Base-by-base conservation (phyloP, 1,140 invertebrate species). In the Pachyrhynchus sulphureomaculatus region DNA sequence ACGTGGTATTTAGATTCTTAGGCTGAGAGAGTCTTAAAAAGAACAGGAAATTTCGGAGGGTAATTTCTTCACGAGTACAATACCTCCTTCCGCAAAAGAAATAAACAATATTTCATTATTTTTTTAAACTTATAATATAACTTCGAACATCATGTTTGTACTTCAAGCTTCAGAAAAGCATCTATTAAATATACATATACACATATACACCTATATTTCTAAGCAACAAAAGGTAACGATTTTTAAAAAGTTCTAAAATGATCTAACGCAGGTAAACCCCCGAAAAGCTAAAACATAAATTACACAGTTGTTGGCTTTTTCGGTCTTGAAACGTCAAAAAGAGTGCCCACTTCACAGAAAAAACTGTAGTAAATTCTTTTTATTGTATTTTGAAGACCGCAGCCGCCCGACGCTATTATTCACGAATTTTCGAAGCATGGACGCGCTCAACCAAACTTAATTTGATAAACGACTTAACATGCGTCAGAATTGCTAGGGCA, bases 321-420 rank as follows among this genome's bases (percentile, higher is more conserved):
- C n/a, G 23, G 41, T 51, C 54, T 52, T 48, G 37, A 55, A 48
- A 65, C 59, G 63, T 64, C 62, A 62, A 62, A 49, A 44, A 24
- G 45, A 44, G 36, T 48, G 62, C 57, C 55, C 39, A 64, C 63
- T 59, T 65, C 63, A 65, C 41, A 60, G 49, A 56, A 57, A 64
- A 57, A 58, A 45, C 36, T 58, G 55, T 53, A 54, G 55, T 65
- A 60, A 65, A 65, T 65, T 60, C 37, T 51, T 32, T 47, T 52
- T 58, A 58, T 64, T 51, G 57, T 58, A 17, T 21, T 32, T 59
- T 51, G 55, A 23, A 39, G 36, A 39, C 13, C 41, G 15, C 41
- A 18, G 17, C 41, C 15, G 12, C 17, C 48, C 60, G 52, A 44
- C 33, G 42, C 61, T 34, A 63, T 63, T 63, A 63, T 63, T 63